phyloP scores from a whole-genome alignment of 2,797 vertebrate species.

The Lutjanus argentimaculatus region DNA sequence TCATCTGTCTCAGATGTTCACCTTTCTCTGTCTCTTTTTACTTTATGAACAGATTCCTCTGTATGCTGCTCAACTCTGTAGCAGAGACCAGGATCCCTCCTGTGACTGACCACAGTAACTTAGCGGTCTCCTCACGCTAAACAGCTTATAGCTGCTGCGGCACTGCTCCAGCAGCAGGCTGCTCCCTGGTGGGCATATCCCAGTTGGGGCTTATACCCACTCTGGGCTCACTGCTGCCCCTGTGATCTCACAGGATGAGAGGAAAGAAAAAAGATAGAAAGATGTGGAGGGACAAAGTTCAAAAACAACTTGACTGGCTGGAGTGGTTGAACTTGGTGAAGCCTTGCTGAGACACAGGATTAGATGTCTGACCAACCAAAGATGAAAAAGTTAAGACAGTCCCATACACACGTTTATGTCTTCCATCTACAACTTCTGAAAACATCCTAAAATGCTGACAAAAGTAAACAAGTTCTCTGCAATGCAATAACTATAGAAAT shows the following conservation, averaged over 20 bases:
- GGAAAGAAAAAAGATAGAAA: constrained; percentile 1
- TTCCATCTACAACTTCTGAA: neutral
- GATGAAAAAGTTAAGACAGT: neutral
- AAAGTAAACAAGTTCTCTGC: no score
- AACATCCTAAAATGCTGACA: neutral
- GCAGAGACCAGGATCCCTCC: constrained; percentile 26
- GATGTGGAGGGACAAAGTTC: constrained; percentile 2
- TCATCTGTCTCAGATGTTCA: neutral
- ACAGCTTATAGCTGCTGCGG: constrained; percentile 52
- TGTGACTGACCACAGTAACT: constrained; percentile 65
- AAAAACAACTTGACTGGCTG: neutral
- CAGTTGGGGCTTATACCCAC: constrained; percentile 47
- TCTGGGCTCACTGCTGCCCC: constrained; percentile 28
- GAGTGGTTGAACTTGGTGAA: neutral
- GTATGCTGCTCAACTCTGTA: constrained; percentile 22
- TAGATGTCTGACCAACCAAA: constrained; percentile 14
- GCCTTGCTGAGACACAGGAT: neutral
- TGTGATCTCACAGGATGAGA: constrained; percentile 38
- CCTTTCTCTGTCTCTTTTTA: constrained; percentile 1
- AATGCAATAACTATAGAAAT: no score
- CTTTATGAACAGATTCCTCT: constrained; percentile 27
- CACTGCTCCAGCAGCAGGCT: constrained; percentile 68
- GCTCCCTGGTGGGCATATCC: constrained; percentile 74
- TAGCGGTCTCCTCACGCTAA: constrained; percentile 59
- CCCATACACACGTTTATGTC: neutral